Evolutionary conservation across 2,888 invertebrate species (phyloP).

Genomic region (Drosophila tanythrix): DNA sequence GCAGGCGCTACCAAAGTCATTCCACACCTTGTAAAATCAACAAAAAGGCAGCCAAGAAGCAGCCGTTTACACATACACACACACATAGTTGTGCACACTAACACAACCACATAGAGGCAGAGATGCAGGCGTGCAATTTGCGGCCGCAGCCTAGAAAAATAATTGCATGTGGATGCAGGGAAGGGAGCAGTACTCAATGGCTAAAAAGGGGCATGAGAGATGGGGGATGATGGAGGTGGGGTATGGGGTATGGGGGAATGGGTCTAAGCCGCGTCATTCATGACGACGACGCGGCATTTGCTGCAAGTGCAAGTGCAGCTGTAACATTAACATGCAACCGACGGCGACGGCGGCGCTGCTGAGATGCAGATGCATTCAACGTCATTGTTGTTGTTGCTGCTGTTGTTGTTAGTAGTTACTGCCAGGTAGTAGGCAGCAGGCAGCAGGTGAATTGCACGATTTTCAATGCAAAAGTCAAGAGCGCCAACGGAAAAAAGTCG

Average conservation of each 20-base stretch:
- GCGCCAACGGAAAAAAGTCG: slow-evolving; percentile 80
- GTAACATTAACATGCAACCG: slow-evolving; percentile 80
- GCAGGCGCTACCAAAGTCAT: slow-evolving; percentile 81
- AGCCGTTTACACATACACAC: slow-evolving; percentile 33
- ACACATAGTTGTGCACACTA: slow-evolving; percentile 15
- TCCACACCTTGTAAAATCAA: slow-evolving; percentile 82
- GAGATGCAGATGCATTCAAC: slow-evolving; percentile 79
- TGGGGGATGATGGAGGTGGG: slow-evolving; percentile 4
- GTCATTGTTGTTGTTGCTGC: slow-evolving; percentile 60
- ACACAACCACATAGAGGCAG: slow-evolving; percentile 14
- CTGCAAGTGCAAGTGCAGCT: slow-evolving; percentile 81
- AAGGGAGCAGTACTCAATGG: slow-evolving; percentile 20
- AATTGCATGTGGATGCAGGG: slow-evolving; percentile 69
- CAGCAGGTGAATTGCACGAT: slow-evolving; percentile 84
- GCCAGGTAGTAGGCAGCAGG: slow-evolving; percentile 58
- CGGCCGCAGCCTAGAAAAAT: slow-evolving; percentile 75
- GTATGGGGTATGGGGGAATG: slow-evolving; percentile 17
- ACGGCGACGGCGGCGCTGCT: slow-evolving; percentile 30
- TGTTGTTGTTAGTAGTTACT: slow-evolving; percentile 52
- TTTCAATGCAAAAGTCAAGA: slow-evolving; percentile 83
- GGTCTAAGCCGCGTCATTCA: slow-evolving; percentile 72
- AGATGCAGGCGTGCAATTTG: slow-evolving; percentile 71
- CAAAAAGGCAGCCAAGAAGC: slow-evolving; percentile 64
- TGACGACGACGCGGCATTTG: slow-evolving; percentile 69
- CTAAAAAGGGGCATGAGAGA: slow-evolving; percentile 34